Evolutionary conservation across 2,888 invertebrate genomes (phyloP).

Genomic region (Tetheella fluctuosa): DNA sequence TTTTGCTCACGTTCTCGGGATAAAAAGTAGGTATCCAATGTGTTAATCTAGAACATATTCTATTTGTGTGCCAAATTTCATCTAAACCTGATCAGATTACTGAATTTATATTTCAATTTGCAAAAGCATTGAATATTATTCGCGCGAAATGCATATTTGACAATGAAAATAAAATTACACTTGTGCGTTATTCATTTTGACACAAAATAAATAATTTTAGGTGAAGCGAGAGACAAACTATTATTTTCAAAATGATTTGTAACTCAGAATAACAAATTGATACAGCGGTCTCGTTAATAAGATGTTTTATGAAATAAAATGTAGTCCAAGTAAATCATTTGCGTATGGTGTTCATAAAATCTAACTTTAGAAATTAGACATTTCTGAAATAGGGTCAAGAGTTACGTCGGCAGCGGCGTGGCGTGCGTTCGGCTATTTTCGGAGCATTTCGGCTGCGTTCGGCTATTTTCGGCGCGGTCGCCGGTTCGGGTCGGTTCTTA

Average conservation of each 20-base stretch:
- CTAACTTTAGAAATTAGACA: slow-evolving; percentile 63
- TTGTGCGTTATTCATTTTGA: too few relatives aligned
- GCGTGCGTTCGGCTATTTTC: slow-evolving; percentile 71
- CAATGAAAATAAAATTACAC: too few relatives aligned
- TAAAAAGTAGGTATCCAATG: too few relatives aligned
- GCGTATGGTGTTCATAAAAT: slow-evolving; percentile 36
- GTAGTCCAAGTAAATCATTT: slow-evolving; percentile 17
- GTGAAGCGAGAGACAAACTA: not conserved
- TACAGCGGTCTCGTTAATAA: not conserved
- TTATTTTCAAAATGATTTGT: not conserved
- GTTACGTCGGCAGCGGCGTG: slow-evolving; percentile 68
- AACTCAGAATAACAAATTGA: not conserved
- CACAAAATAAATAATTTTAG: not conserved
- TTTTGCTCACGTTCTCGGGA: too few relatives aligned
- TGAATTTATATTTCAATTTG: not conserved
- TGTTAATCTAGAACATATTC: too few relatives aligned
- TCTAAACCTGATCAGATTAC: too few relatives aligned
- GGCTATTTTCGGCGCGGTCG: slow-evolving; percentile 58
- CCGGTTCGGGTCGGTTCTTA: slow-evolving; percentile 55
- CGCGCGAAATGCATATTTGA: too few relatives aligned
- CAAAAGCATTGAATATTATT: not conserved
- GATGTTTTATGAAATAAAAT: not conserved
- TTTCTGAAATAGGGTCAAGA: slow-evolving; percentile 81
- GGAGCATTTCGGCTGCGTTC: slow-evolving; percentile 59
- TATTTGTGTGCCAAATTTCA: too few relatives aligned